These are phyloP conservation scores for Gouania willdenowi DNA, from an alignment of 2,797 vertebrate species.

Conservation along the genomic window DNA sequence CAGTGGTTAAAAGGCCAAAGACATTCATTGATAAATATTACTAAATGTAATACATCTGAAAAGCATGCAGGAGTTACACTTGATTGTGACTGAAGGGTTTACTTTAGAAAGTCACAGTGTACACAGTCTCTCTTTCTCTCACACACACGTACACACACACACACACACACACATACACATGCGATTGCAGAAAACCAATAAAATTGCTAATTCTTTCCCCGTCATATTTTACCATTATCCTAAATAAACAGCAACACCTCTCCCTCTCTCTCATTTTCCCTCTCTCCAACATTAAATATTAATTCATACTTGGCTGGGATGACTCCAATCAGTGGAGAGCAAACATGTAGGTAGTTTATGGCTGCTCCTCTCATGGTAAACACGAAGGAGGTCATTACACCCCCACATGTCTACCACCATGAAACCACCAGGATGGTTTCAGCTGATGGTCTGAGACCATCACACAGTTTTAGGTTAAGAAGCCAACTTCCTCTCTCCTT, in stretches of 20 bases:
- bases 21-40: no score
- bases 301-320: slow-evolving; percentile 83
- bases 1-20: no score
- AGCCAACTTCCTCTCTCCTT: no score
- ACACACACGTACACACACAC: slow-evolving; percentile 9
- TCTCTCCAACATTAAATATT: slow-evolving; percentile 92
- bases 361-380: slow-evolving; percentile 85
- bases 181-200: slow-evolving; percentile 82
- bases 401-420: slow-evolving; percentile 54
- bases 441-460: no score
- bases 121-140: no score
- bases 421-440: not conserved
- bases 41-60: no score
- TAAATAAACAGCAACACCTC: slow-evolving; percentile 92
- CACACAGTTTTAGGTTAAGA: no score
- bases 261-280: not conserved
- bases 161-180: no score
- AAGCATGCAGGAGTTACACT: no score
- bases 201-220: slow-evolving; percentile 98
- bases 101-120: no score
- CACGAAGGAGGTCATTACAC: slow-evolving; percentile 83
- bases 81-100: no score
- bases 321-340: slow-evolving; percentile 63
- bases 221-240: slow-evolving; percentile 94
- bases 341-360: slow-evolving; percentile 37